Evolutionary conservation across 2,888 invertebrate genomes (phyloP), one percentile per base, ranked within the genome.

Genomic region (Oscheius sp.): DNA sequence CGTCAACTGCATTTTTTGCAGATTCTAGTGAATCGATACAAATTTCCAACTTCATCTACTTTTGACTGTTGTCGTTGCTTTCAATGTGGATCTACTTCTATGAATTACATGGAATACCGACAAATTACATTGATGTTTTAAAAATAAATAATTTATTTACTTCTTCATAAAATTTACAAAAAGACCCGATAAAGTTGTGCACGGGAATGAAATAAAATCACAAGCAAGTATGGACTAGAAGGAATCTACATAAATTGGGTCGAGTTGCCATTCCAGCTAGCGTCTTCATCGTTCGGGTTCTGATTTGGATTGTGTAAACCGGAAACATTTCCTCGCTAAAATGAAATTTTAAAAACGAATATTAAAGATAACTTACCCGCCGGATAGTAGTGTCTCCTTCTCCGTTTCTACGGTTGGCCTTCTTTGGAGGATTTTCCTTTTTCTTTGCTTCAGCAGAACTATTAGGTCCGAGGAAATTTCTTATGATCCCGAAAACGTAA

Each of bases 181-280:
- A 55, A 23, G 9, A 35, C 35, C 35, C 35, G 25, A 3, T 18
- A 55, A 21, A 55, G 55, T 25, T 13, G 16, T 55, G 55, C 23
- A 61, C 41, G 35, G 21, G 13, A 13, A 41, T 61, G 21, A 27
- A 18, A 27, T 58, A 29, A n/a, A 27, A 58, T 23, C 58, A 58
- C 5, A 12, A 1, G 25, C 25, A 5, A 35, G 3, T 29, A 41
- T 63, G 13, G n/a, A 49, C 49, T 49, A 18, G 21, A 41, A 41
- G 6, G 2, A 45, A 41, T 72, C 66, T 35, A 66, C 66, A 72
- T 72, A 41, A 80, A 83, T 61, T 81, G 81, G 16, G 83, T 83
- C 9, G 80, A 80, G 53, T 83, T 83, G 69, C 83, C 83, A 61
- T 83, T 83, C 76, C 76, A 83, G 56, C 72, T 83, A 0, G 79